A percentile compares a stretch with the other conserved stretches of the same genome.
Evolutionary conservation across 1,140 invertebrate genomes (phyloP).

Genomic region (Tetramorium parvispinum): DNA sequence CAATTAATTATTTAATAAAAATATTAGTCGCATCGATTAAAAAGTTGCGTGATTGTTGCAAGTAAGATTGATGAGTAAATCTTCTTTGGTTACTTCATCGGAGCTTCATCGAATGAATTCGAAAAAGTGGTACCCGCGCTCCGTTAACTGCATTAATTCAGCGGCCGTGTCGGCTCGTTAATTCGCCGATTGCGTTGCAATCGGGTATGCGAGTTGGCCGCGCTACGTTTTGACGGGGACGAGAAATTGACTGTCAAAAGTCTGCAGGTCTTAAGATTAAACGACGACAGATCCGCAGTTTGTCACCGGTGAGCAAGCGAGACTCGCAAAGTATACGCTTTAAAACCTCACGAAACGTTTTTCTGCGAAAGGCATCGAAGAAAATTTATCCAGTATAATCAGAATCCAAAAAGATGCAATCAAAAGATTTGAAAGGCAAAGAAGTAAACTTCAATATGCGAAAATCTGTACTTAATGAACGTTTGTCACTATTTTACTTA

Average conservation of each 20-base stretch:
- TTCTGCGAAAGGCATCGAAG: neutral
- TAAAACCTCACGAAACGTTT: slow-evolving; percentile 7
- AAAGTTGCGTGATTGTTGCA: neutral
- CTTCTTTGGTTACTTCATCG: neutral
- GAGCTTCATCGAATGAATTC: neutral
- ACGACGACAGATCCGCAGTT: slow-evolving; percentile 40
- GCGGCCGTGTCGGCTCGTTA: neutral
- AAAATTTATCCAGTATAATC: neutral
- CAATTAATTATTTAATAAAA: neutral
- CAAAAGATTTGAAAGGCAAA: neutral
- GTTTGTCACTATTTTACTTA: too few species aligned
- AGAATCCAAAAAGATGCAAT: neutral
- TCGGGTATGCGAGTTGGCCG: neutral
- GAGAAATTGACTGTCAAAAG: slow-evolving; percentile 60
- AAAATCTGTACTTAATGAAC: neutral
- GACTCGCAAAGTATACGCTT: slow-evolving; percentile 1
- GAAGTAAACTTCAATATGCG: neutral
- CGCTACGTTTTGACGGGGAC: slow-evolving; percentile 40
- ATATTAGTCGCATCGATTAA: neutral
- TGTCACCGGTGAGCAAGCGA: slow-evolving; percentile 41
- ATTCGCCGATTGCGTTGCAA: slow-evolving; percentile 47
- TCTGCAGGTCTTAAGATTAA: slow-evolving; percentile 37
- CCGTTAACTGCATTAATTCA: slow-evolving; percentile 62
- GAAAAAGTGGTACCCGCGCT: slow-evolving; percentile 13
- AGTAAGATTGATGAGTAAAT: slow-evolving; percentile 31